Evolutionary conservation across 2,888 invertebrate genomes (phyloP), one percentile per base, ranked within the genome.

Genomic region (Coleophora deauratella): DNA sequence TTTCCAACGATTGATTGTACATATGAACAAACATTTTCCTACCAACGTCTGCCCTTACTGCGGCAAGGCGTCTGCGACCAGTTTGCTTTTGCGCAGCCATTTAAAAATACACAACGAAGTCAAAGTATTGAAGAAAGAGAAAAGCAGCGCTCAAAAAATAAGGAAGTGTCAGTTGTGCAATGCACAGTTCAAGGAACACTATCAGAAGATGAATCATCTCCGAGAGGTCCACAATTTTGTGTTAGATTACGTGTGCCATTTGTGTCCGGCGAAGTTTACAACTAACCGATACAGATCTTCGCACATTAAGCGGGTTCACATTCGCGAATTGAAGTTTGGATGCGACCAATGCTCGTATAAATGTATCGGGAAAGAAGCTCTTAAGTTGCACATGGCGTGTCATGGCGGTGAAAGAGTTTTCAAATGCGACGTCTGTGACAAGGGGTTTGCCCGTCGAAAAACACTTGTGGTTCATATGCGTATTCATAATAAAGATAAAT

Each of bases 1-100:
- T 10, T 31, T 31, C 10, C 11, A 31, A 10, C 11, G n/a, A 11
- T 11, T 31, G 31, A 31, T n/a, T 11, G 11, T 11, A 10, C 31
- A 31, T 10, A 31, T 31, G 31, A 35, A 35, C 12, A 21, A 59
- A 59, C 72, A 0, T 82, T 81, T 40, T 62, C 76, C 12, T 21
- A 15, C 10, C 3, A 21, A 9, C 10, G 15, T n/a, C 33, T 68
- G 67, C 42, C 9, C 27, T 35, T 15, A 35, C 10, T 35, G 35
- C n/a, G 27, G 27, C 9, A 15, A 35, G n/a, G n/a, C 21, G 21
- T 21, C 21, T 21, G 21, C 21, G 21, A 21, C 21, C 21, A 21
- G 21, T 21, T 21, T 21, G 21, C 21, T 21, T 21, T 6, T 21
- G 21, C 21, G 21, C 21, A 21, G 21, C 6, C 21, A 21, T 21